Percentiles rank a stretch among this genome's conserved stretches.
These are phyloP conservation scores for Schlechtendalia chinensis DNA, from an alignment of 1,140 invertebrate species.

Conservation along the genomic window DNA sequence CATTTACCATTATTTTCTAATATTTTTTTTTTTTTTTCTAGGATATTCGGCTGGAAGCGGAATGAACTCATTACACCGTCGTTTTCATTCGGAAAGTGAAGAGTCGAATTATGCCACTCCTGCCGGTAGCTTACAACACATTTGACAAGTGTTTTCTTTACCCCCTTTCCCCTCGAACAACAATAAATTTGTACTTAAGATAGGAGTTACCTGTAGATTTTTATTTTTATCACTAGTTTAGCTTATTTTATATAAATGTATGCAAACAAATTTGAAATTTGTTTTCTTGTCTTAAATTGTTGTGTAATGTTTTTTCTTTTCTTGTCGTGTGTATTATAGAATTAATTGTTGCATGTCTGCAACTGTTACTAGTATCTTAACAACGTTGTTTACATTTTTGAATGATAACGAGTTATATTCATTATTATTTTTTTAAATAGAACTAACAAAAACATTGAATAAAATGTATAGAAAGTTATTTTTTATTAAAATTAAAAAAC, in stretches of 20 bases:
- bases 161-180: neutral
- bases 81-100: conserved; percentile 42
- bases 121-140: conserved; percentile 39
- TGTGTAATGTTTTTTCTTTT: neutral
- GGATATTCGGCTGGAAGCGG: neutral
- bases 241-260: conserved; percentile 19
- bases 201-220: conserved; percentile 39
- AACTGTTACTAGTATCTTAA: neutral
- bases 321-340: neutral
- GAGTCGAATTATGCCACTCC: conserved; percentile 44
- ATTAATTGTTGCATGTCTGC: neutral
- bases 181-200: conserved; percentile 43
- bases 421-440: neutral
- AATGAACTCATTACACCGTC: conserved; percentile 7
- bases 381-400: conserved; percentile 9
- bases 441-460: neutral
- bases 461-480: neutral
- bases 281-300: neutral
- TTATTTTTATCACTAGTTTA: conserved; percentile 31
- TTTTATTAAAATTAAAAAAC: neutral
- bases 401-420: neutral
- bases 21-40: neutral
- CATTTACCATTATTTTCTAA: neutral
- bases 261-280: conserved; percentile 5
- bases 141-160: neutral